Evolutionary conservation across 2,888 invertebrate genomes (phyloP).

Genomic region (Theretra japonica): DNA sequence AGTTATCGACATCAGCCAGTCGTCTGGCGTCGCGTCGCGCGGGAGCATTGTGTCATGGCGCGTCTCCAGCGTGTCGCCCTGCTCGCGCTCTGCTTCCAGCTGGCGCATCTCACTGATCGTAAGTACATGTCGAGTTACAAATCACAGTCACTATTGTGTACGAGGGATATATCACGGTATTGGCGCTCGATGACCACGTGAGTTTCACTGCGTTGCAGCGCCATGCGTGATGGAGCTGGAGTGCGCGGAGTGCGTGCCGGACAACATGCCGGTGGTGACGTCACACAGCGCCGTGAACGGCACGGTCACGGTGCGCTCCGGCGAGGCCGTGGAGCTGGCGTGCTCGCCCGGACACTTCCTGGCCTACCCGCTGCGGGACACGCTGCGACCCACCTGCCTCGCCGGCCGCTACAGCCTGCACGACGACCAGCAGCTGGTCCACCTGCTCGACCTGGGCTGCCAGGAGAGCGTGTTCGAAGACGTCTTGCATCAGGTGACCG

Average conservation of each 20-base stretch:
- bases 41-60: conserved; percentile 27
- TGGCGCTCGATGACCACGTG: no score
- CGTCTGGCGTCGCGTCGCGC: conserved; percentile 21
- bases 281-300: conserved; percentile 61
- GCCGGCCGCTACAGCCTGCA: conserved; percentile 62
- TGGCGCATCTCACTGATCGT: conserved; percentile 57
- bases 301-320: conserved; percentile 50
- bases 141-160: no score
- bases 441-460: conserved; percentile 76
- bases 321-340: conserved; percentile 62
- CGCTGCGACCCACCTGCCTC: conserved; percentile 59
- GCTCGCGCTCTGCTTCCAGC: conserved; percentile 48
- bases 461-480: conserved; percentile 76
- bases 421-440: conserved; percentile 53
- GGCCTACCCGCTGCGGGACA: conserved; percentile 59
- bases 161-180: neutral
- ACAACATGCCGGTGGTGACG: conserved; percentile 75
- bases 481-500: conserved; percentile 65
- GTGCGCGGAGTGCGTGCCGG: conserved; percentile 76
- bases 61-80: conserved; percentile 33
- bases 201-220: conserved; percentile 39
- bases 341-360: conserved; percentile 71
- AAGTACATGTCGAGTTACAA: conserved; percentile 48
- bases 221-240: conserved; percentile 71
- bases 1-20: conserved; percentile 24